A percentile compares a stretch with the other conserved stretches of the same genome.
Evolutionary conservation across 1,140 invertebrate species (phyloP).

Genomic region (Aphaenogaster floridana): DNA sequence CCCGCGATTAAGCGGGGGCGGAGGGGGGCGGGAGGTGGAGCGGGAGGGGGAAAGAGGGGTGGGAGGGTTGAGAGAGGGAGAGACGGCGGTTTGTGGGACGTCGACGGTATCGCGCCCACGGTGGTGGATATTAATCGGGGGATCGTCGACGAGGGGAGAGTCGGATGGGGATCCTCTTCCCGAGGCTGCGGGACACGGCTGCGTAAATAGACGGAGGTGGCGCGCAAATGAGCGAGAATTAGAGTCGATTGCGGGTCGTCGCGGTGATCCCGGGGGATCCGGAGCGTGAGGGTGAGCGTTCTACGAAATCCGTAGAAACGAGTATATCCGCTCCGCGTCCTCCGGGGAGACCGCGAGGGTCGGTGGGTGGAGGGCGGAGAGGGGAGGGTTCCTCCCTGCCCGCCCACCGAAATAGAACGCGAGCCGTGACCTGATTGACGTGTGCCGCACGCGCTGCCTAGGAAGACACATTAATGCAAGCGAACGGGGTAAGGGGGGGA

Average conservation of each 20-base stretch:
- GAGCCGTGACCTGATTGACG: constrained; percentile 52
- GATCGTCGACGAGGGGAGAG: neutral
- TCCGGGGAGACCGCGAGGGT: neutral
- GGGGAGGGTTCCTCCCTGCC: neutral
- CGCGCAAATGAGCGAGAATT: constrained; percentile 19
- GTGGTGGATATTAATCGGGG: constrained; percentile 23
- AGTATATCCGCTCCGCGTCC: neutral
- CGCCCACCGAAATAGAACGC: constrained; percentile 44
- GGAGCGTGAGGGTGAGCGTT: neutral
- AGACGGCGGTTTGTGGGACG: neutral
- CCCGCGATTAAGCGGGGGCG: neutral
- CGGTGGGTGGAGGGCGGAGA: too few species aligned
- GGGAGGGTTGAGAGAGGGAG: too few species aligned
- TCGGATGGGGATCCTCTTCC: neutral
- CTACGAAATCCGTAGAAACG: constrained; percentile 12
- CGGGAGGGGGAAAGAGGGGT: neutral
- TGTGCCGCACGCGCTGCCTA: constrained; percentile 23
- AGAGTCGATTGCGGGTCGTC: neutral
- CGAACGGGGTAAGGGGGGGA: neutral
- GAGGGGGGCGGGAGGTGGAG: neutral
- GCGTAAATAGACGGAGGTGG: constrained; percentile 1
- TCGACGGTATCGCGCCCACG: neutral
- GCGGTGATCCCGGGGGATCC: neutral
- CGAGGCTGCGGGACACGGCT: neutral
- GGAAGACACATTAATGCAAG: neutral